Conservation (phyloP, 2,888 invertebrate genomes). For the Drosophila cognata region DNA sequence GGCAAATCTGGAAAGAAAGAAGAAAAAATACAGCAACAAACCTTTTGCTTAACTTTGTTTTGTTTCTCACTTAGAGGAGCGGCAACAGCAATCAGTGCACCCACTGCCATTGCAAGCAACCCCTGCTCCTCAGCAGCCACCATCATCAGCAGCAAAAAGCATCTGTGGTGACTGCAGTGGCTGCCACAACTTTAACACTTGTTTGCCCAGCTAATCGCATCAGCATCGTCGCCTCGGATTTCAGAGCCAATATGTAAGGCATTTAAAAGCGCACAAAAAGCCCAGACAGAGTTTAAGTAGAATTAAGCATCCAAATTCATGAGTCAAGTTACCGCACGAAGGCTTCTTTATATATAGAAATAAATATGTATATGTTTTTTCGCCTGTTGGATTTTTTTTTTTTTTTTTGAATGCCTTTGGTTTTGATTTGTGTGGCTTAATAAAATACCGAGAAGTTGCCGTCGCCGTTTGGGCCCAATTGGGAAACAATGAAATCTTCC, state of each 20-base stretch:
- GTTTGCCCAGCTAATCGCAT: conserved; percentile 76
- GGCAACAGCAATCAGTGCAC: conserved; percentile 67
- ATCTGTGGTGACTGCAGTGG: conserved; percentile 45
- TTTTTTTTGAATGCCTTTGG: conserved; percentile 50
- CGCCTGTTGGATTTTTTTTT: conserved; percentile 8
- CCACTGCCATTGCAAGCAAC: conserved; percentile 46
- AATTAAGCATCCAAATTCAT: conserved; percentile 80
- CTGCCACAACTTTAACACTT: conserved; percentile 76
- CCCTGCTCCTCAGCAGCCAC: not conserved
- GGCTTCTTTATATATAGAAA: conserved; percentile 54
- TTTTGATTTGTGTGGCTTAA: conserved; percentile 81
- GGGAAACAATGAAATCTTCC: conserved; percentile 81
- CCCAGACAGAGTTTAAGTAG: conserved; percentile 71
- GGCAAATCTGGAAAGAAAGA: conserved; percentile 58
- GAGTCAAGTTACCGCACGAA: conserved; percentile 75
- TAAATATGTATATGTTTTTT: conserved; percentile 23
- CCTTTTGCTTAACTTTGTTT: conserved; percentile 50
- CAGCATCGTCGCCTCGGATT: conserved; percentile 59
- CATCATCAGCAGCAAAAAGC: conserved; percentile 9
- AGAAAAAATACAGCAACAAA: conserved; percentile 24
- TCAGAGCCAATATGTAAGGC: conserved; percentile 61
- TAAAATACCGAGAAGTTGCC: conserved; percentile 78
- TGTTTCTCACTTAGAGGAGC: conserved; percentile 71
- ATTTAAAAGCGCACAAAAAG: conserved; percentile 58
- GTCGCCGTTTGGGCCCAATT: conserved; percentile 67